These are phyloP conservation scores for Chaenogobius annularis DNA, from an alignment of 2,113 vertebrate species.

Conservation along the genomic window DNA sequence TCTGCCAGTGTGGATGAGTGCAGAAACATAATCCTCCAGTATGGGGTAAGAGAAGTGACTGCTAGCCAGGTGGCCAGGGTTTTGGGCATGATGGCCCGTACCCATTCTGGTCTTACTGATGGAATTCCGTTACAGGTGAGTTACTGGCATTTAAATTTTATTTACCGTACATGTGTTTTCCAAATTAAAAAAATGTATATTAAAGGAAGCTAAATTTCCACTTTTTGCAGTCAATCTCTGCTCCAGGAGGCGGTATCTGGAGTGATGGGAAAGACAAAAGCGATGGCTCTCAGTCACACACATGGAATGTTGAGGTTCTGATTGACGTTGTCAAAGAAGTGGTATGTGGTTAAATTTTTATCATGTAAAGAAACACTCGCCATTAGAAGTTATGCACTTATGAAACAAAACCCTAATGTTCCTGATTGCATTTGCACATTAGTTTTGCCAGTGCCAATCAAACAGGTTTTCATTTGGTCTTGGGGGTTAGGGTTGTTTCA, in stretches of 20 bases:
- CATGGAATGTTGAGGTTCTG: slow-evolving; percentile 98
- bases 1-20: slow-evolving; percentile 90
- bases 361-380: too few species aligned
- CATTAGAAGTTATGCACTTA: too few species aligned
- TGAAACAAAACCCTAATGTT: too few species aligned
- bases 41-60: slow-evolving; percentile 94
- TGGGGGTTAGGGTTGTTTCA: too few species aligned
- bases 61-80: slow-evolving; percentile 97
- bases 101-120: slow-evolving; percentile 92
- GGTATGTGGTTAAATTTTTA: slow-evolving; percentile 75
- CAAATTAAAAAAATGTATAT: neutral
- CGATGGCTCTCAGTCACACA: slow-evolving; percentile 90
- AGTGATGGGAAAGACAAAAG: slow-evolving; percentile 98
- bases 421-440: too few species aligned
- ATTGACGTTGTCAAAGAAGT: slow-evolving; percentile 97
- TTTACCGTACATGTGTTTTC: neutral
- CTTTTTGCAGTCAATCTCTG: slow-evolving; percentile 86
- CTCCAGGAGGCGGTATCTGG: slow-evolving; percentile 97
- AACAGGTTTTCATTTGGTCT: too few species aligned
- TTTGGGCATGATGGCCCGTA: slow-evolving; percentile 98
- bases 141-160: neutral
- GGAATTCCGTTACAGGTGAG: slow-evolving; percentile 93
- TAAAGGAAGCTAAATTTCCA: neutral
- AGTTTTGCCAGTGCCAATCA: too few species aligned
- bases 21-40: slow-evolving; percentile 96